A percentile compares a stretch with the other conserved stretches of the same genome.
Evolutionary conservation across 2,797 vertebrate genomes (phyloP).

Genomic region (Apogon talboti): DNA sequence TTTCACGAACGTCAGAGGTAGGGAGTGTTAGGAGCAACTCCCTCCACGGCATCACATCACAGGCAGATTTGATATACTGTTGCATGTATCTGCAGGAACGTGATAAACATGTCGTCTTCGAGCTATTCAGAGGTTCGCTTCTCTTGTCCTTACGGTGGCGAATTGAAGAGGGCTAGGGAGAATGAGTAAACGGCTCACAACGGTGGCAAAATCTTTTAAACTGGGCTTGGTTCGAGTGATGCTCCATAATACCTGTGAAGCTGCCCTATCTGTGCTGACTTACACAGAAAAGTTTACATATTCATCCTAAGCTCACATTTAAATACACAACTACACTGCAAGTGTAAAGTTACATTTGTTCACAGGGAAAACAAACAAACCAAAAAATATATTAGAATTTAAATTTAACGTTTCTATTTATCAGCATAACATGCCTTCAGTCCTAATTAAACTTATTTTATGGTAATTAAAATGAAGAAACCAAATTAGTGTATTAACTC

Average conservation of each 20-base stretch:
- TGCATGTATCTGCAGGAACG: conserved; percentile 58
- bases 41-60: conserved; percentile 56
- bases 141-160: conserved; percentile 37
- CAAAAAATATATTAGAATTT: conserved; percentile 34
- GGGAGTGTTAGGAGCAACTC: conserved; percentile 45
- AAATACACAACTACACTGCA: background rate
- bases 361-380: background rate
- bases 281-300: too few species aligned
- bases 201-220: conserved; percentile 31
- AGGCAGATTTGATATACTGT: conserved; percentile 56
- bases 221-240: conserved; percentile 7
- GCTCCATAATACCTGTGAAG: conserved; percentile 20
- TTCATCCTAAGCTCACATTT: too few species aligned
- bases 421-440: background rate
- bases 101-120: conserved; percentile 69
- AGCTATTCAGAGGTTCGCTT: conserved; percentile 43
- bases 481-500: too few species aligned
- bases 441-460: conserved; percentile 1
- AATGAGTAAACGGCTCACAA: conserved; percentile 25
- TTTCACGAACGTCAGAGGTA: conserved; percentile 64
- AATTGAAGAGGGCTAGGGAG: conserved; percentile 34
- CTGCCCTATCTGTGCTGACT: conserved; percentile 2
- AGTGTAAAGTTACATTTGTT: conserved; percentile 22
- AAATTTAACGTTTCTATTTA: conserved; percentile 16
- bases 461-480: too few species aligned